These are phyloP conservation scores for Dendroctonus valens DNA, from an alignment of 1,140 invertebrate species.

Conservation along the genomic window DNA sequence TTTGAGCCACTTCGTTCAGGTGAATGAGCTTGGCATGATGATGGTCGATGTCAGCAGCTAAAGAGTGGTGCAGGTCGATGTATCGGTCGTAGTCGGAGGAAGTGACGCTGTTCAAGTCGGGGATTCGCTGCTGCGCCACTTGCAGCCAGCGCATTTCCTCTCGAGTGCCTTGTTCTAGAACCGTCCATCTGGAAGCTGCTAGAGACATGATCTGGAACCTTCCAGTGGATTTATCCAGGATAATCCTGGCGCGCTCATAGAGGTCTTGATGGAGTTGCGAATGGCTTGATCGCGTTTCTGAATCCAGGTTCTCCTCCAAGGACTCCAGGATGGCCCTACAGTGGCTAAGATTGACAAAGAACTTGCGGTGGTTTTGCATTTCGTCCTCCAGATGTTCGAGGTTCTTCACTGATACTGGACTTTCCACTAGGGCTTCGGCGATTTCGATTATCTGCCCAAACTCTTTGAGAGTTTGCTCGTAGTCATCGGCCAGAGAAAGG, in stretches of 20 bases:
- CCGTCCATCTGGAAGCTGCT: conserved; percentile 78
- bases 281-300: conserved; percentile 71
- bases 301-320: conserved; percentile 77
- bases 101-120: conserved; percentile 72
- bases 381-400: conserved; percentile 79
- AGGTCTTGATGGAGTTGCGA: conserved; percentile 72
- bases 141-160: conserved; percentile 79
- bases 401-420: conserved; percentile 69
- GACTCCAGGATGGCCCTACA: conserved; percentile 81
- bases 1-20: conserved; percentile 67
- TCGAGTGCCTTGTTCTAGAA: conserved; percentile 75
- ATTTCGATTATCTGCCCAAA: conserved; percentile 80
- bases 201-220: conserved; percentile 77
- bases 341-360: conserved; percentile 83
- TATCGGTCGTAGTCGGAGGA: conserved; percentile 81
- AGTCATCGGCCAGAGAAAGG: conserved; percentile 74
- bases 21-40: conserved; percentile 75
- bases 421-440: conserved; percentile 73
- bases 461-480: conserved; percentile 81
- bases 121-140: conserved; percentile 76
- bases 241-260: conserved; percentile 67
- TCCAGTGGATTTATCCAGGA: conserved; percentile 76
- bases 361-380: conserved; percentile 84
- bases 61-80: conserved; percentile 76
- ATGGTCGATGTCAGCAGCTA: conserved; percentile 72